Evolutionary conservation across 2,113 vertebrate genomes (phyloP).

Genomic region (Hassar affinis): DNA sequence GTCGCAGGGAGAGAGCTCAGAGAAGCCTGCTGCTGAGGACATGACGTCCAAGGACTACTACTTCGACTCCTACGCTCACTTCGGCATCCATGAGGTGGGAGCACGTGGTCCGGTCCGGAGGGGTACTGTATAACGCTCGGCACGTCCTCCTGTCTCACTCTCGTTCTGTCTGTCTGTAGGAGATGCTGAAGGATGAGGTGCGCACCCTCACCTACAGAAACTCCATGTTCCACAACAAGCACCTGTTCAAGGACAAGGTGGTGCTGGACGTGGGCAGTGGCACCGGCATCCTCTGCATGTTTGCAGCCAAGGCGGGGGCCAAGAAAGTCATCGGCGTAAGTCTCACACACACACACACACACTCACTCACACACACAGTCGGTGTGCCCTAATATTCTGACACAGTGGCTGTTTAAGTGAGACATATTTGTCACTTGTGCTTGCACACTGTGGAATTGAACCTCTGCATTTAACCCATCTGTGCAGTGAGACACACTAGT

Average conservation of each 20-base stretch:
- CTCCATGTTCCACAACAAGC: slow-evolving; percentile 94
- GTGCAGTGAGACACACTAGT: too few species aligned
- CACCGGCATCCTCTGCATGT: slow-evolving; percentile 92
- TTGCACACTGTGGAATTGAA: too few species aligned
- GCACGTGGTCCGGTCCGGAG: too few species aligned
- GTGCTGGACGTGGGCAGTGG: slow-evolving; percentile 90
- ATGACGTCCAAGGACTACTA: slow-evolving; percentile 97
- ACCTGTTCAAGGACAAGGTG: slow-evolving; percentile 92
- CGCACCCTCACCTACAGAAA: slow-evolving; percentile 91
- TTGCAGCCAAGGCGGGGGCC: slow-evolving; percentile 89
- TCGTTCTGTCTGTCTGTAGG: slow-evolving; percentile 63
- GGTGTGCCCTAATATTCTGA: background rate
- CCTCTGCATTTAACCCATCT: too few species aligned
- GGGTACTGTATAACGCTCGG: too few species aligned
- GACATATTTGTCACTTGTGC: too few species aligned
- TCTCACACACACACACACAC: background rate
- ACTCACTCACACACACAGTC: background rate
- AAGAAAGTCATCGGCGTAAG: slow-evolving; percentile 89
- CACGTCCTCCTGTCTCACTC: background rate
- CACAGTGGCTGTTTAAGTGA: too few species aligned
- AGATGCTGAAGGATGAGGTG: slow-evolving; percentile 94
- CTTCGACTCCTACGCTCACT: slow-evolving; percentile 93
- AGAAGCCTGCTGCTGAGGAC: slow-evolving; percentile 86
- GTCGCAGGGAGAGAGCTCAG: slow-evolving; percentile 81
- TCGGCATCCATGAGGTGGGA: slow-evolving; percentile 89